Evolutionary conservation across 2,888 invertebrate genomes (phyloP), one percentile per base, ranked within the genome.

Genomic region (Apodemia hepburni): DNA sequence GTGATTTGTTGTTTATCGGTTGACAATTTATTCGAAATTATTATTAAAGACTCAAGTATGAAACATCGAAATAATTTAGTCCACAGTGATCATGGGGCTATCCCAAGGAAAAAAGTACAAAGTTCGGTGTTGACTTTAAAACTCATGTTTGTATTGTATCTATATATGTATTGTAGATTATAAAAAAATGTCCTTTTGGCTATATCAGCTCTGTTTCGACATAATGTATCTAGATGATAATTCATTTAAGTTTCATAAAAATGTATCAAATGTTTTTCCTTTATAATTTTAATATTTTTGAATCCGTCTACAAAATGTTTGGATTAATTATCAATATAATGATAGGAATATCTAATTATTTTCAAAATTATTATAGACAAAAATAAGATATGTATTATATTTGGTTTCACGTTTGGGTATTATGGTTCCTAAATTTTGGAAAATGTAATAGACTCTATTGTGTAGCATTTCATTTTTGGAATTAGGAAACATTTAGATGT

Each of bases 381-480:
- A 79, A 84, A 78, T 65, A 77, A 85, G 85, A 82, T 82, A 85
- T 83, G 78, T 86, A 87, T 82, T 80, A 84, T 79, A 77, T 88
- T 90, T 74, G 84, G 87, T 89, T 90, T 82, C 88, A 87, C 85
- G 85, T 91, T 90, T 88, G 89, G 91, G 91, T 91, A 90, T 91
- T 91, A 90, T 88, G 90, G 91, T 91, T 91, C 91, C 91, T 91
- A 91, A 91, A 90, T 91, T 90, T 89, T 91, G 89, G 87, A 91
- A 90, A 91, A 88, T 90, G 88, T 90, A 91, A 90, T 89, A 89
- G 87, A 87, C 85, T 89, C 88, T 91, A 90, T 88, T 87, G 82
- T 82, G 87, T 90, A 90, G 87, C 81, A 80, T 85, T 89, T 89
- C 81, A 82, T 88, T 90, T 87, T 85, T 87, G 85, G 81, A 85